Percentiles rank a stretch among this genome's conserved stretches.
These are phyloP conservation scores for Sinodicranocentrus sp. DNA, from an alignment of 2,888 invertebrate genomes.

Conservation along the genomic window DNA sequence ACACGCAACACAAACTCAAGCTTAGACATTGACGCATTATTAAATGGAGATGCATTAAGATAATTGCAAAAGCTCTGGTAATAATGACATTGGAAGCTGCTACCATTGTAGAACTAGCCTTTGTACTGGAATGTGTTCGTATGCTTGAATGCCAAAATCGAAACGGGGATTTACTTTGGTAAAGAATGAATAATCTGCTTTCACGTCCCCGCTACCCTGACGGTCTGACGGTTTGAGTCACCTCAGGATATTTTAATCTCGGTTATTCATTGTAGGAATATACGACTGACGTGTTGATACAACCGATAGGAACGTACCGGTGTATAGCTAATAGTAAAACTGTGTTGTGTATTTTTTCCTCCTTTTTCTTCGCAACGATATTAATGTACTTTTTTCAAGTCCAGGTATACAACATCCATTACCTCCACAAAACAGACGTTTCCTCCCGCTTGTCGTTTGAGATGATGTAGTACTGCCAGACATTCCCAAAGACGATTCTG, in stretches of 20 bases:
- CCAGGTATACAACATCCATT: conserved; percentile 29
- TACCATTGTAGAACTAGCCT: too few relatives aligned
- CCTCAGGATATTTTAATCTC: too few relatives aligned
- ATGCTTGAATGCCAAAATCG: too few relatives aligned
- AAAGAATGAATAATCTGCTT: not conserved
- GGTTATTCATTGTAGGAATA: too few relatives aligned
- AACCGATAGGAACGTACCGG: too few relatives aligned
- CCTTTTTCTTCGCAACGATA: not conserved
- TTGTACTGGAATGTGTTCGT: too few relatives aligned
- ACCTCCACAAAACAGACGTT: conserved; percentile 63
- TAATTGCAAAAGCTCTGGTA: conserved; percentile 43
- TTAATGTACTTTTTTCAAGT: conserved; percentile 4
- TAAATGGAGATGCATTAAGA: conserved; percentile 51
- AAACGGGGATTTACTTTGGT: not conserved
- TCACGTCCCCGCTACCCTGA: not conserved
- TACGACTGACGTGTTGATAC: too few relatives aligned
- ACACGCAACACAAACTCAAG: conserved; percentile 21
- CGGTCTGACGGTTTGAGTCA: too few relatives aligned
- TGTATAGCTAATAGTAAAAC: too few relatives aligned
- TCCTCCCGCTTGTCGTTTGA: conserved; percentile 55
- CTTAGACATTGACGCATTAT: conserved; percentile 5
- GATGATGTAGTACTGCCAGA: conserved; percentile 50
- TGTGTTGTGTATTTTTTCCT: too few relatives aligned
- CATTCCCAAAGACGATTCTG: conserved; percentile 59
- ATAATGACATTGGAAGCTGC: too few relatives aligned